Conservation (phyloP, 2,888 invertebrate species). For the Temnothorax unifasciatus region DNA sequence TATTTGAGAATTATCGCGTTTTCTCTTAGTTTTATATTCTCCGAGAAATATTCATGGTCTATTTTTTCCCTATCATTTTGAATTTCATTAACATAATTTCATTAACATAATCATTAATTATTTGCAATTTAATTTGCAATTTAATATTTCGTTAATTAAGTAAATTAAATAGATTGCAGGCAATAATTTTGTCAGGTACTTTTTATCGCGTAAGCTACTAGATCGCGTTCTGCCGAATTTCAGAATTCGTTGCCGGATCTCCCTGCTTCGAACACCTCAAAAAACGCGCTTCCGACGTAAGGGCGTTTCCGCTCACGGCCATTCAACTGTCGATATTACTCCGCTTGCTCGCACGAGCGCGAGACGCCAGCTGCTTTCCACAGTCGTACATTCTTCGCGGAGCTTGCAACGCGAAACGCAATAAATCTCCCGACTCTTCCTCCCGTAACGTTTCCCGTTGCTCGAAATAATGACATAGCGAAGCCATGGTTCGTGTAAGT, state of each 20-base stretch:
- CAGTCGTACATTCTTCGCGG: constrained; percentile 42
- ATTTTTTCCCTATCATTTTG: neutral
- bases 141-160: constrained; percentile 3
- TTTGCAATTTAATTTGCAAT: neutral
- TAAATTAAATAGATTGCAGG: neutral
- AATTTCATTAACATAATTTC: constrained; percentile 13
- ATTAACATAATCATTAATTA: neutral
- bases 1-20: constrained; percentile 8
- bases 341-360: constrained; percentile 35
- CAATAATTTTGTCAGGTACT: neutral
- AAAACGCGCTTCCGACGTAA: constrained; percentile 19
- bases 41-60: neutral
- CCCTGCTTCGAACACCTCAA: constrained; percentile 4
- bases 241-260: neutral
- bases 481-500: constrained; percentile 53
- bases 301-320: constrained; percentile 22
- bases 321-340: constrained; percentile 46
- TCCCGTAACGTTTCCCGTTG: constrained; percentile 38
- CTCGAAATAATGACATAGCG: constrained; percentile 48
- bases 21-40: neutral
- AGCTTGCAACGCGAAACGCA: constrained; percentile 45
- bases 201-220: neutral
- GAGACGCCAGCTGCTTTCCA: constrained; percentile 48
- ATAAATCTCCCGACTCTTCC: constrained; percentile 35
- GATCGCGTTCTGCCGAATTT: neutral